Evolutionary conservation across 2,888 invertebrate species (phyloP).

Genomic region (Phymatocera aterrima): DNA sequence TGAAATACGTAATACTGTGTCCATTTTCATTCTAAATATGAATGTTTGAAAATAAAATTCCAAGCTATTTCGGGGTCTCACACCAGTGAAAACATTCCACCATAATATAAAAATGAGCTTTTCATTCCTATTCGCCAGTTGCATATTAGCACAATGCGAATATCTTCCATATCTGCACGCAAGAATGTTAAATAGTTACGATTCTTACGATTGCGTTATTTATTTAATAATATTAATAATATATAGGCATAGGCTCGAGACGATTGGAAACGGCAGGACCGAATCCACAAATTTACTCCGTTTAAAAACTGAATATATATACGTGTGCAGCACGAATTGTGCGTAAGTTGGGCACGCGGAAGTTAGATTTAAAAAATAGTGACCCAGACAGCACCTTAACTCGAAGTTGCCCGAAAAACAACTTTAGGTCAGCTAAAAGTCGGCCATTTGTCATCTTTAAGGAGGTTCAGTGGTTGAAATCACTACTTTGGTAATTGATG

Average conservation of each 20-base stretch:
- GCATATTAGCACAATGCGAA: background rate
- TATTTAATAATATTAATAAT: too few relatives aligned
- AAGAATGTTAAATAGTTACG: background rate
- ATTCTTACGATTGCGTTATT: constrained; percentile 13
- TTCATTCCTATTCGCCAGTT: constrained; percentile 3
- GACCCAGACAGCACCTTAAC: too few relatives aligned
- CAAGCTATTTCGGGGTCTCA: background rate
- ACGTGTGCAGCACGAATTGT: too few relatives aligned
- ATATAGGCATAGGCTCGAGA: too few relatives aligned
- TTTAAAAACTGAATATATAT: background rate
- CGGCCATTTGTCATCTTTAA: too few relatives aligned
- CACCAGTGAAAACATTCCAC: constrained; percentile 4
- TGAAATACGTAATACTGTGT: too few relatives aligned
- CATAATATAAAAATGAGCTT: background rate
- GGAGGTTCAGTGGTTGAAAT: too few relatives aligned
- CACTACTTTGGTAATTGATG: too few relatives aligned
- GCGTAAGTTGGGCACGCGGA: too few relatives aligned
- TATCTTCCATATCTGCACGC: background rate
- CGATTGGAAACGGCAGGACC: constrained; percentile 31
- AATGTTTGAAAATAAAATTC: background rate
- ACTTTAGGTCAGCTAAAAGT: too few relatives aligned
- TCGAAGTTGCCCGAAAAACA: too few relatives aligned
- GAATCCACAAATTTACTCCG: constrained; percentile 3
- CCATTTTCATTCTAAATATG: background rate
- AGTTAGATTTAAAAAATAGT: too few relatives aligned